phyloP scores from a whole-genome alignment of 2,797 vertebrate species.

The Accipiter minullus region DNA sequence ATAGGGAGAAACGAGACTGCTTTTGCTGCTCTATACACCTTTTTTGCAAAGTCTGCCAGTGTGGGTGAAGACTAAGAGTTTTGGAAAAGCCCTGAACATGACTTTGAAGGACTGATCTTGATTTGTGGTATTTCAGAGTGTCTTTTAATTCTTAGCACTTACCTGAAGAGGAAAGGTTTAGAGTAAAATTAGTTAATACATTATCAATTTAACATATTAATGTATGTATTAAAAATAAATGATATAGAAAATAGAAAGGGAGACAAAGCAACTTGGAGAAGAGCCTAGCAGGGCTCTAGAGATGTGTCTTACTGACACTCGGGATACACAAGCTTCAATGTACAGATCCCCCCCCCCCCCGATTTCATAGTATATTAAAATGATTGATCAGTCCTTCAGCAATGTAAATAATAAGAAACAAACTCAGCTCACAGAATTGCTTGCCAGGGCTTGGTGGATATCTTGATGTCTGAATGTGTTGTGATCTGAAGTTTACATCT shows the following conservation, averaged over 20 bases:
- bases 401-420: not conserved
- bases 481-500: not conserved
- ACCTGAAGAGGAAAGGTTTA: not conserved
- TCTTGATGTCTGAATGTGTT: not conserved
- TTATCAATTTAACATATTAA: not conserved
- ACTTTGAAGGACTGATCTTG: not conserved
- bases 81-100: not conserved
- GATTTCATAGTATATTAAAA: not conserved
- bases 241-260: not conserved
- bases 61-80: not conserved
- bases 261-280: not conserved
- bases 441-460: not conserved
- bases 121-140: not conserved
- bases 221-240: not conserved
- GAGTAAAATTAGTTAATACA: not conserved
- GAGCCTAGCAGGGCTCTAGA: not conserved
- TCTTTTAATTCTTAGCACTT: not conserved
- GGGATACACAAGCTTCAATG: not conserved
- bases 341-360: not conserved
- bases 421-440: not conserved
- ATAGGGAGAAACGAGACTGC: not conserved
- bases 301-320: not conserved
- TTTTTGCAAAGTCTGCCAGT: not conserved
- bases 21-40: not conserved
- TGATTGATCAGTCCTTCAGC: not conserved